These are phyloP conservation scores for Platichthys stellatus DNA, from an alignment of 2,113 vertebrate species.

Conservation along the genomic window DNA sequence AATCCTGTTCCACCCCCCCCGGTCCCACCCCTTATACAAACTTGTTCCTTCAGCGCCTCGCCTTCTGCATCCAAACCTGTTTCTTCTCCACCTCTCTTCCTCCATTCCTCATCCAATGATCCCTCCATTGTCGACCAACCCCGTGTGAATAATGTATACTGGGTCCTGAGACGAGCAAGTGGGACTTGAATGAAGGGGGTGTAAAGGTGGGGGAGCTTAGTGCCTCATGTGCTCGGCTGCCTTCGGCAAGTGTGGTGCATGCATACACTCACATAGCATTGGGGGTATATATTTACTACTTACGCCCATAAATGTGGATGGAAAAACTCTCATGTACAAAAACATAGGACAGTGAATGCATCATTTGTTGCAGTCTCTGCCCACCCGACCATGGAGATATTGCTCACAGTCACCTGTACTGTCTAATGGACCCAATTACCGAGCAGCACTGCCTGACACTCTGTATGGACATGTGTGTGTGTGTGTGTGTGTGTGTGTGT, in stretches of 20 bases:
- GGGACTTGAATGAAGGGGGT: slow-evolving; percentile 37
- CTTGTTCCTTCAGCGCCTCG: slow-evolving; percentile 26
- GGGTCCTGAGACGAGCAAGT: slow-evolving; percentile 27
- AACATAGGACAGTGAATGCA: slow-evolving; percentile 23
- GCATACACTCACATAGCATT: not conserved
- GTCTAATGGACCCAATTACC: slow-evolving; percentile 75
- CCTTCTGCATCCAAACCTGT: slow-evolving; percentile 19
- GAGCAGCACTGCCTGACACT: slow-evolving; percentile 41
- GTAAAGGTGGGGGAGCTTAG: slow-evolving; percentile 32
- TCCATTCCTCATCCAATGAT: slow-evolving; percentile 58
- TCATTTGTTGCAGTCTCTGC: slow-evolving; percentile 57
- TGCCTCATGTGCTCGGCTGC: slow-evolving; percentile 32
- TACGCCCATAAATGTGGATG: slow-evolving; percentile 2
- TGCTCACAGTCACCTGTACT: slow-evolving; percentile 66
- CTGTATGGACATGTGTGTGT: slow-evolving; percentile 23
- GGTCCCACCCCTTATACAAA: slow-evolving; percentile 20
- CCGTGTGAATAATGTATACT: slow-evolving; percentile 66
- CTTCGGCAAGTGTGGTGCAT: slow-evolving; percentile 28
- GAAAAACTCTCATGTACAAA: slow-evolving; percentile 34
- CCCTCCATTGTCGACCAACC: slow-evolving; percentile 52
- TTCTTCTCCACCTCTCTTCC: slow-evolving; percentile 41
- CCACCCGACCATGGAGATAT: slow-evolving; percentile 52
- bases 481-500: slow-evolving; percentile 12
- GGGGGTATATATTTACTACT: not conserved
- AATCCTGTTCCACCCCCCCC: slow-evolving; percentile 18